Base-by-base conservation (phyloP, 2,888 invertebrate genomes). In the Phortica magna region DNA sequence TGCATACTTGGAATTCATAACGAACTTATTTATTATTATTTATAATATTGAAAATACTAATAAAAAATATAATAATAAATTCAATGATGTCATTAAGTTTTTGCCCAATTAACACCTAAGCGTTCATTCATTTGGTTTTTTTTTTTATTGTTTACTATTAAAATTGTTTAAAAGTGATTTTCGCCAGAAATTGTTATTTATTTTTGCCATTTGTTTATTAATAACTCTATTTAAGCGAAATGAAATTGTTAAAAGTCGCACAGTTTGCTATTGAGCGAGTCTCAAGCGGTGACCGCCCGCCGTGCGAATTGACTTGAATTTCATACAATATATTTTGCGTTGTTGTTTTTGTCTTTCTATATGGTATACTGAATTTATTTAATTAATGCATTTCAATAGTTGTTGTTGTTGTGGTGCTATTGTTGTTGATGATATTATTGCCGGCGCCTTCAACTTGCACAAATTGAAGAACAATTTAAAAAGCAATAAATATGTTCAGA, bases 1-100 rank as follows among this genome's bases (percentile, higher is more conserved):
- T 31, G 31, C 31, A 31, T 31, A 31, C 31, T 31, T 31, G 31
- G 31, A 31, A 22, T 17, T 17, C 17, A 31, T 61, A 17, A 61
- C 17, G 61, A 17, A 61, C 61, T 67, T 39, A 39, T 67, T 31
- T 31, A 31, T 31, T 31, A 4, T 2, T 31, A 31, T 31, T 31
- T 31, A 2, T 31, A 31, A 31, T 31, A 31, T 31, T 31, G 1
- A 31, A 4, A 4, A 31, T 4, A 31, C 2, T 1, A 31, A 31
- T 31, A 31, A 31, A 41, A 67, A 67, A 67, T 67, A 12, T 42
- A 41, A 68, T 68, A 48, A 67, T 88, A 85, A 88, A 85, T 85
- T 88, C 87, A 85, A 85, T 85, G 85, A 85, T 88, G 85, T 85
- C 85, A 88, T 85, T 85, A 88, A 12, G 19, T 43, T 43, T 68